Evolutionary conservation across 2,113 vertebrate species (phyloP).

Genomic region (Lophotis ruficrista): DNA sequence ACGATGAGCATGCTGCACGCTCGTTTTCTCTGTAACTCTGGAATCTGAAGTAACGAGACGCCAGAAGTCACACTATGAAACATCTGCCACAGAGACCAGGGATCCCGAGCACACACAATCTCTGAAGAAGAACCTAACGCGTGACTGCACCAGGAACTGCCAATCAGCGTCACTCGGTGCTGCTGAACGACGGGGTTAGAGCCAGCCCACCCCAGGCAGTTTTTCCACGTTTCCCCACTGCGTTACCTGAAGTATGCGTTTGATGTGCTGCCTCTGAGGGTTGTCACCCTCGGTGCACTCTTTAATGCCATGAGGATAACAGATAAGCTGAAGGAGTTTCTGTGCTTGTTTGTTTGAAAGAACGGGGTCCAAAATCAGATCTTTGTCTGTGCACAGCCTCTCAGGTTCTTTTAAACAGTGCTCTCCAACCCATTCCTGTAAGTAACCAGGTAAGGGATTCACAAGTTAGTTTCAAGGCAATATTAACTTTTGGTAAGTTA

Average conservation of each 20-base stretch:
- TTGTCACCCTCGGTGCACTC: constrained; percentile 71
- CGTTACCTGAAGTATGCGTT: constrained; percentile 77
- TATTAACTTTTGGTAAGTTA: neutral
- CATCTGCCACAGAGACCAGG: neutral
- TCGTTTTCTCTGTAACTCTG: neutral
- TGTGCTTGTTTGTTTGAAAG: constrained; percentile 81
- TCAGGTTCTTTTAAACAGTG: constrained; percentile 81
- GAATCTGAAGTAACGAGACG: neutral
- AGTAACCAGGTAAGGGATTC: neutral
- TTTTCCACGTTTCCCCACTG: neutral
- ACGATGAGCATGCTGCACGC: accelerated
- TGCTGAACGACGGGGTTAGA: neutral
- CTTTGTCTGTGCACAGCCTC: constrained; percentile 79
- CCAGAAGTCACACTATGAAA: neutral
- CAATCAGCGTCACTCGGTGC: neutral
- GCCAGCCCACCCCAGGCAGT: neutral
- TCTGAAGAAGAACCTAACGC: neutral
- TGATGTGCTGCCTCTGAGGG: constrained; percentile 77
- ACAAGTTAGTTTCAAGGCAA: neutral
- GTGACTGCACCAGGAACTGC: neutral
- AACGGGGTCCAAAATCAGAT: constrained; percentile 80
- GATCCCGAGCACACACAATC: neutral
- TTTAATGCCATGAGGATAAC: constrained; percentile 76
- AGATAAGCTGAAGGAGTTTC: constrained; percentile 78
- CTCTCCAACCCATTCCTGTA: constrained; percentile 82